A percentile compares a stretch with the other conserved stretches of the same genome.
Evolutionary conservation across 2,113 vertebrate genomes (phyloP).

Genomic region (Ivindomyrus marchei): DNA sequence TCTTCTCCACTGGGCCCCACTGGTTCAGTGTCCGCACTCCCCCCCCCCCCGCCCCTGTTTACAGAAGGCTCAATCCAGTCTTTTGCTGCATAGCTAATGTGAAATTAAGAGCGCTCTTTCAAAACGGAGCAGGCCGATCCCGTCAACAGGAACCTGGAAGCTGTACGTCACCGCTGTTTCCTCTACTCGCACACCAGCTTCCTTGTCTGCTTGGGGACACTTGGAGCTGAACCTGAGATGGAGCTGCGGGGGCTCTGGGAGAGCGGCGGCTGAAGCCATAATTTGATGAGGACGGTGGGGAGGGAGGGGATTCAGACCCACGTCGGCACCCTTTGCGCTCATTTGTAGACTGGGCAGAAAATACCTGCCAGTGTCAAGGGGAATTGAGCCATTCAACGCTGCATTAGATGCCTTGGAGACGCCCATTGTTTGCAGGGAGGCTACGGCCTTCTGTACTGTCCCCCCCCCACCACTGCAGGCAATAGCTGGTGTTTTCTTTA

Average conservation of each 20-base stretch:
- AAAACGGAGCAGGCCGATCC: conserved; percentile 30
- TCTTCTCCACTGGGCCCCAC: conserved; percentile 37
- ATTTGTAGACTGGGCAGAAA: conserved; percentile 27
- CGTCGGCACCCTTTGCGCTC: conserved; percentile 31
- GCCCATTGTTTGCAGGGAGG: conserved; percentile 22
- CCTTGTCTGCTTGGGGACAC: not conserved
- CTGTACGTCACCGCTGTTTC: conserved; percentile 46
- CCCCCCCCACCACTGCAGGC: not conserved
- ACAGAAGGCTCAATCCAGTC: conserved; percentile 20
- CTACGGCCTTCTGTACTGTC: not conserved
- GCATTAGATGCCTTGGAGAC: conserved; percentile 29
- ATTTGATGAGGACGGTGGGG: conserved; percentile 2
- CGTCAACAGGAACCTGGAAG: conserved; percentile 49
- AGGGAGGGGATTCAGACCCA: conserved; percentile 33
- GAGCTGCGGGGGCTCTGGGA: conserved; percentile 40
- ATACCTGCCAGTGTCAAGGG: conserved; percentile 36
- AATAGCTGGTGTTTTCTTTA: conserved; percentile 10
- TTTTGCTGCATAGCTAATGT: conserved; percentile 47
- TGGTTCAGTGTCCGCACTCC: conserved; percentile 38
- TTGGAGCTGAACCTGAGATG: not conserved
- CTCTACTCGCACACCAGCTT: conserved; percentile 36
- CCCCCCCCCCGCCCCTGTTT: conserved; percentile 31
- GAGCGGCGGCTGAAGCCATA: conserved; percentile 16
- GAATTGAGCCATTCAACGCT: conserved; percentile 42
- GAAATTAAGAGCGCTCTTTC: conserved; percentile 39